These are phyloP conservation scores for Microplitis mediator DNA, from an alignment of 1,140 invertebrate genomes.

Conservation along the genomic window DNA sequence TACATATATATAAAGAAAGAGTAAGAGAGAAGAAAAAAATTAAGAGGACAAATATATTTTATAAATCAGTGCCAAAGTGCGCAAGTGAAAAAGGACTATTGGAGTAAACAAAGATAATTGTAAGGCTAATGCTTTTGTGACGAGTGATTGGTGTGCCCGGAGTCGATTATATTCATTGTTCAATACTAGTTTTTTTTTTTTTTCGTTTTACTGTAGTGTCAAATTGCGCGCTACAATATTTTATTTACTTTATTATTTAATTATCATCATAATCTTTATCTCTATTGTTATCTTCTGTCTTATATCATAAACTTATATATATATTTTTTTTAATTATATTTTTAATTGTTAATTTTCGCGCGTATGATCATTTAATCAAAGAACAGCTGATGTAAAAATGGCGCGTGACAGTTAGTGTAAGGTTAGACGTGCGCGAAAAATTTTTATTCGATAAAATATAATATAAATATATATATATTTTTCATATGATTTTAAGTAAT, in stretches of 20 bases:
- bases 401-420: slow-evolving; percentile 9
- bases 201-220: neutral
- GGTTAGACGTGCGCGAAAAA: slow-evolving; percentile 9
- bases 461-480: no score
- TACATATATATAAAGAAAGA: neutral
- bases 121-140: neutral
- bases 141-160: neutral
- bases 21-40: neutral
- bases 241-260: neutral
- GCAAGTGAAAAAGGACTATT: slow-evolving; percentile 8
- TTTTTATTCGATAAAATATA: neutral
- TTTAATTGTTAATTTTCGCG: neutral
- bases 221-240: slow-evolving; percentile 4
- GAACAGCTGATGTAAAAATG: slow-evolving; percentile 19
- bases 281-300: neutral
- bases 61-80: slow-evolving; percentile 12
- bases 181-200: neutral
- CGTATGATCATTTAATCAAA: slow-evolving; percentile 1
- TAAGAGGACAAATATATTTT: slow-evolving; percentile 3
- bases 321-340: neutral
- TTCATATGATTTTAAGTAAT: neutral
- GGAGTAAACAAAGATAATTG: slow-evolving; percentile 9
- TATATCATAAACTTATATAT: neutral
- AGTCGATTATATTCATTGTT: slow-evolving; percentile 1
- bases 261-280: neutral